Conservation (phyloP, 2,888 invertebrate species). For the Notocelia uddmanniana region DNA sequence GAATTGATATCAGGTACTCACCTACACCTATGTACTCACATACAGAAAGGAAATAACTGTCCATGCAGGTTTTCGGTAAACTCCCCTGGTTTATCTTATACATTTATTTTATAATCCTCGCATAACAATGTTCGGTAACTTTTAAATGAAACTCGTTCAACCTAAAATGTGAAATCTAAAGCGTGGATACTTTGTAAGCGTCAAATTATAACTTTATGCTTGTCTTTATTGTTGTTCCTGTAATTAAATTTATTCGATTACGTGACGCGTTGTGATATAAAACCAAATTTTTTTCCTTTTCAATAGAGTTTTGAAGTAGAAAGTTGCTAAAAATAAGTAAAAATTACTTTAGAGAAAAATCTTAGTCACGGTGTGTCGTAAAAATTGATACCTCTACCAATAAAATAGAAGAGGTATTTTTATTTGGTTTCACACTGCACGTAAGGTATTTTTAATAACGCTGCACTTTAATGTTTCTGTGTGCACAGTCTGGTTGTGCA, state of each 20-base stretch:
- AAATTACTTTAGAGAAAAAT: too few relatives aligned
- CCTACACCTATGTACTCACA: too few relatives aligned
- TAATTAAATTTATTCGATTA: not conserved
- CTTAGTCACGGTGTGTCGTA: too few relatives aligned
- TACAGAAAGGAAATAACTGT: constrained; percentile 7
- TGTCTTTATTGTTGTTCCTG: constrained; percentile 18
- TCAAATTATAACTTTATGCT: constrained; percentile 31
- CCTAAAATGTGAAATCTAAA: constrained; percentile 29
- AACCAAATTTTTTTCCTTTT: too few relatives aligned
- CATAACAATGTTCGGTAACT: constrained; percentile 39
- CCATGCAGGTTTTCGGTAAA: constrained; percentile 29
- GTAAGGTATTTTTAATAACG: too few relatives aligned
- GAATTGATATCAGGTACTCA: constrained; percentile 13
- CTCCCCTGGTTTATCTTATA: constrained; percentile 39
- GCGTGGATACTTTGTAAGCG: constrained; percentile 11
- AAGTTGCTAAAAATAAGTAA: too few relatives aligned
- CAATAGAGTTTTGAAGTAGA: too few relatives aligned
- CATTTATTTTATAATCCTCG: constrained; percentile 40
- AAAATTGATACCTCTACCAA: too few relatives aligned
- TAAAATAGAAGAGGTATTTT: too few relatives aligned
- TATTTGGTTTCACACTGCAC: too few relatives aligned
- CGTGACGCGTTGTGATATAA: not conserved
- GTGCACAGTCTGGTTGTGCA: too few relatives aligned
- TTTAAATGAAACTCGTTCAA: constrained; percentile 40
- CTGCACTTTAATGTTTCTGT: too few relatives aligned